Base-by-base conservation (phyloP, 2,888 invertebrate species). In the Cistogaster globosa region DNA sequence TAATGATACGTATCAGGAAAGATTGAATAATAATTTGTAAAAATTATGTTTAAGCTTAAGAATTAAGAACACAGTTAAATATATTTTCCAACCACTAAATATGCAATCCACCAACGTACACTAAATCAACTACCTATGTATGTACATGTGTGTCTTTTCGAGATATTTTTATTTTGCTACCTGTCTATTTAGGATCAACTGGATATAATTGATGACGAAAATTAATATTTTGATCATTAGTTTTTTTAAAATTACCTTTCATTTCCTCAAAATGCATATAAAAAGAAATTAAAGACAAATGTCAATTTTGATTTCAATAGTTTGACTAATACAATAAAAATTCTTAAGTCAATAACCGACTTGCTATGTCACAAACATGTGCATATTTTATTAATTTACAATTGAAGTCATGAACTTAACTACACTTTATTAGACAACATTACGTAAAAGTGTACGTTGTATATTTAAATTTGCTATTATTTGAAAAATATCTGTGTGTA, bases 261-360 rank as follows among this genome's bases (percentile, higher is more conserved):
- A 53, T 38, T 63, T 74, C 53, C 51, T 16, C 18, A 16, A 53
- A 53, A 22, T 26, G 1, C 26, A 26, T 51, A 14, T 45, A 12
- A 12, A 45, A 12, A 45, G 7, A 11, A 38, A 38, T 38, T 11
- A 38, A 38, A 38, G 4, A 38, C 38, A 38, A 38, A 38, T 12
- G 14, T 45, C 4, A 26, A 1, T 48, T 48, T 48, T 48, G 2
- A 14, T 1, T 48, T 48, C 16, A 48, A 48, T 26, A 26, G 26
- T 14, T 45, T 45, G 0, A 45, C 14, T 12, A 45, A 45, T 2
- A 45, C 48, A 20, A 51, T 26, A 69, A 68, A 12, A 32, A 57
- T 57, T 57, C 26, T 20, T 67, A 68, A 78, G 74, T 78, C 77
- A 81, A 81, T 69, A 84, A 76, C 84, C 84, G 62, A 26, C 58